These are phyloP conservation scores for Sternarchorhynchus goeldii DNA, from an alignment of 2,797 vertebrate species.

Conservation along the genomic window DNA sequence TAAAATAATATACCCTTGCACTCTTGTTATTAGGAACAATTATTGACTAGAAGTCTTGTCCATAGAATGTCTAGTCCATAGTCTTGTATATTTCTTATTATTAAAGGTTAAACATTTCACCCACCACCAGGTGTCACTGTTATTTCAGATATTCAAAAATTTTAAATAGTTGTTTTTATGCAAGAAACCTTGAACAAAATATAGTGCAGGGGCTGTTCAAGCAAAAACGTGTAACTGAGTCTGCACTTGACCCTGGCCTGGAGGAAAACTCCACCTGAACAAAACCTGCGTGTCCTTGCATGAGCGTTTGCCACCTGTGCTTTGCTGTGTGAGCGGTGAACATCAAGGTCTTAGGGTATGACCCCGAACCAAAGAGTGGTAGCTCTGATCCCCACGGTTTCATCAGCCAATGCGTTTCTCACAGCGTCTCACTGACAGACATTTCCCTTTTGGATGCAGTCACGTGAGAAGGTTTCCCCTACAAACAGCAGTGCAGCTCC, in stretches of 20 bases:
- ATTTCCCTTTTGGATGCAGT: no score
- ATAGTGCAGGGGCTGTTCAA: no score
- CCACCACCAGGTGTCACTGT: conserved; percentile 7
- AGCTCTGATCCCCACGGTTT: background rate
- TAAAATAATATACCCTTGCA: no score
- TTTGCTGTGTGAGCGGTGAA: conserved; percentile 27
- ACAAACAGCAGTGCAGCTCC: no score
- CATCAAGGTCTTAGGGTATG: conserved; percentile 17
- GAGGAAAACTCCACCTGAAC: background rate
- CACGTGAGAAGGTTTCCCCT: no score
- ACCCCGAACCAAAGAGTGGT: conserved; percentile 18
- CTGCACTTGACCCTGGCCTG: background rate
- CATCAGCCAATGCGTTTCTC: background rate
- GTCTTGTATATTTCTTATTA: background rate
- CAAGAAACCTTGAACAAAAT: background rate
- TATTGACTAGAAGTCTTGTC: no score
- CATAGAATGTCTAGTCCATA: background rate
- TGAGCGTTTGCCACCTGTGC: conserved; percentile 28
- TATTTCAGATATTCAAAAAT: background rate
- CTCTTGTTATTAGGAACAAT: no score
- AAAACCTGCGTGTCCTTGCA: conserved; percentile 8
- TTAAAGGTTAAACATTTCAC: background rate
- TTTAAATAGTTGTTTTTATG: background rate
- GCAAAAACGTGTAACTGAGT: background rate
- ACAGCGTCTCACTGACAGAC: no score